Evolutionary conservation across 2,113 vertebrate genomes (phyloP).

Genomic region (Phalacrocorax brasilianus): DNA sequence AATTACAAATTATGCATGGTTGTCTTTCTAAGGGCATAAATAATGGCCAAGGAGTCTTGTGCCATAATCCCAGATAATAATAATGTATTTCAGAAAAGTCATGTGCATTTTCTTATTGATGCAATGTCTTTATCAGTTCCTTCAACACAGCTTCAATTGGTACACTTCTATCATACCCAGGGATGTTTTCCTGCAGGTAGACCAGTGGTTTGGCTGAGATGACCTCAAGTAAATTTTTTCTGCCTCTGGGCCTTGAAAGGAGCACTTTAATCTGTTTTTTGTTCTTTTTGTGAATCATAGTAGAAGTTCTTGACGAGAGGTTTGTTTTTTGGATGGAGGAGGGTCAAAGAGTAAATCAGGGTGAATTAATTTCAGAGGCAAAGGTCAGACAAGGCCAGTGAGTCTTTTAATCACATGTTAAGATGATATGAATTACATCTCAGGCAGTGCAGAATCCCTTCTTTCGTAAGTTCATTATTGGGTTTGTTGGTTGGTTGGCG

Average conservation of each 20-base stretch:
- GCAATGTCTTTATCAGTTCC: background rate
- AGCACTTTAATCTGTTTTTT: background rate
- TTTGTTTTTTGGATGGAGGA: too few relatives aligned
- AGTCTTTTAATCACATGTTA: fast-evolving
- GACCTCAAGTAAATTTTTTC: background rate
- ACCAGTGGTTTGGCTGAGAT: background rate
- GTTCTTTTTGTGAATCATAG: background rate
- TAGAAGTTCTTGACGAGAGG: background rate
- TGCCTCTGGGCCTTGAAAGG: background rate
- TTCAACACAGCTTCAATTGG: background rate
- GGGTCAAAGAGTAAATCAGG: background rate
- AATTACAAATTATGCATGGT: background rate
- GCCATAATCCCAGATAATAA: background rate
- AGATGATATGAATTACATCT: background rate
- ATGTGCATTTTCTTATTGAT: background rate
- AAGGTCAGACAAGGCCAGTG: background rate
- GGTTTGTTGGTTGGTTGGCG: too few relatives aligned
- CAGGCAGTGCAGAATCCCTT: background rate
- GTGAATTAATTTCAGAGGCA: background rate
- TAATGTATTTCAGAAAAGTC: background rate
- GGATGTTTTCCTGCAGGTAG: background rate
- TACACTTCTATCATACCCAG: background rate
- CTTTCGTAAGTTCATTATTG: background rate
- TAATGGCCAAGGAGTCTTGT: background rate
- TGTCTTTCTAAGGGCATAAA: background rate